Evolutionary conservation across 2,888 invertebrate species (phyloP), one percentile per base, ranked within the genome.

Genomic region (Pemphredon lugubris): DNA sequence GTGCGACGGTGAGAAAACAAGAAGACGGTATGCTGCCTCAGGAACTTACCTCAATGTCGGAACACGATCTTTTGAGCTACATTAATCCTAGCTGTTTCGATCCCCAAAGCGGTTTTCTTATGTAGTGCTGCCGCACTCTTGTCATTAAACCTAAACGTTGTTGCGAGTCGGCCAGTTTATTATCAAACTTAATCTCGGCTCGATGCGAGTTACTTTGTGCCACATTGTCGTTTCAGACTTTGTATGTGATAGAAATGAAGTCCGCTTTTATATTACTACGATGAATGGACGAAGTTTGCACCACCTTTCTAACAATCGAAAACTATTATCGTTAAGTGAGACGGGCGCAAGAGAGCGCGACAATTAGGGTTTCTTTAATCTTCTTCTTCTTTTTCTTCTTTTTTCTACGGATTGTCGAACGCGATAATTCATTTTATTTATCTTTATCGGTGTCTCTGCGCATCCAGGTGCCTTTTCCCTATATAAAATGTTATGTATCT

Each of bases 81-180:
- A 96, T 97, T 81, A 96, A 96, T 91, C 95, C 96, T 53, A 95
- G 94, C 91, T 95, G 96, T 89, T 96, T 97, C 90, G 96, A 96
- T 90, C 95, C 85, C 0, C 88, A 89, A 48, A 86, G 82, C 30
- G 86, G 85, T 50, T 89, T 89, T 69, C 87, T 89, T 50, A 88
- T 89, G 86, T 89, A 88, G 83, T 82, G 76, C 53, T 50, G 63
- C 67, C 67, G 51, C 45, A 48, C n/a, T 40, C 40, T 40, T 18
- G 40, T 14, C 67, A 47, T 61, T 61, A 47, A 45, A 34, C 32
- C 40, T 48, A 32, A 16, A 66, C 26, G 7, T 26, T 26, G 3
- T 26, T 26, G 26, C 7, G 26, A 7, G 26, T 69, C 64, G 44
- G 37, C 58, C 44, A 50, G 11, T 59, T 18, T 47, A 47, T 37